Conservation (phyloP, 1,140 invertebrate species). For the Procambarus clarkii region DNA sequence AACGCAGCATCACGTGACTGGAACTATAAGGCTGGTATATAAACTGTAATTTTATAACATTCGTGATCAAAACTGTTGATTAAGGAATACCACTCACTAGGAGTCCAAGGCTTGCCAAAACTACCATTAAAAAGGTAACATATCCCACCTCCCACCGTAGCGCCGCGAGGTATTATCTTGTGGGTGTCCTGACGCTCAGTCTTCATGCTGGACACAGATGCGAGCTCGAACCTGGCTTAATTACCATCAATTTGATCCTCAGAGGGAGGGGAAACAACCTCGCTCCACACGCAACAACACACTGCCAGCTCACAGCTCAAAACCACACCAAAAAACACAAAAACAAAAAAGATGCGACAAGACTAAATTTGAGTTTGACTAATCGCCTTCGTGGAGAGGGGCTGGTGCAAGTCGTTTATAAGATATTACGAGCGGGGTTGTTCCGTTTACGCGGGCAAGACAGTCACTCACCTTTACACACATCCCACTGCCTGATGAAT, state of each 20-base stretch:
- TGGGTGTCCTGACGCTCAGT: not conserved
- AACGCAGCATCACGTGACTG: not conserved
- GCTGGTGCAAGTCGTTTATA: conserved; percentile 17
- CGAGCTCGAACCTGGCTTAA: conserved; percentile 5
- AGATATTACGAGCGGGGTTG: conserved; percentile 14
- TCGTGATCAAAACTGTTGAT: too few relatives aligned
- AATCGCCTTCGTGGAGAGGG: conserved; percentile 6
- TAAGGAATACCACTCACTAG: too few relatives aligned
- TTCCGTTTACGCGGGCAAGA: conserved; percentile 18
- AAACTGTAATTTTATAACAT: too few relatives aligned
- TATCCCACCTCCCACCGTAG: not conserved
- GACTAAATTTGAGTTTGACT: conserved; percentile 28
- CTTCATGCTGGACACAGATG: not conserved
- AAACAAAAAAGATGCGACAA: not conserved
- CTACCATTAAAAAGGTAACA: not conserved
- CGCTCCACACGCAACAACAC: not conserved
- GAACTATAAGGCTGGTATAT: too few relatives aligned
- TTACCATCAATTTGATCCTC: conserved; percentile 18
- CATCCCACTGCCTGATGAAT: conserved; percentile 20
- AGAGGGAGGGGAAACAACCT: conserved; percentile 14
- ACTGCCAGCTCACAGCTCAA: not conserved
- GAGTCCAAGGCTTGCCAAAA: too few relatives aligned
- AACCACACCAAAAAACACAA: not conserved
- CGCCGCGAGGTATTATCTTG: too few relatives aligned
- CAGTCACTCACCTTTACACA: conserved; percentile 23